Base-by-base conservation (phyloP, 2,113 vertebrate species). In the Elanoides forficatus region DNA sequence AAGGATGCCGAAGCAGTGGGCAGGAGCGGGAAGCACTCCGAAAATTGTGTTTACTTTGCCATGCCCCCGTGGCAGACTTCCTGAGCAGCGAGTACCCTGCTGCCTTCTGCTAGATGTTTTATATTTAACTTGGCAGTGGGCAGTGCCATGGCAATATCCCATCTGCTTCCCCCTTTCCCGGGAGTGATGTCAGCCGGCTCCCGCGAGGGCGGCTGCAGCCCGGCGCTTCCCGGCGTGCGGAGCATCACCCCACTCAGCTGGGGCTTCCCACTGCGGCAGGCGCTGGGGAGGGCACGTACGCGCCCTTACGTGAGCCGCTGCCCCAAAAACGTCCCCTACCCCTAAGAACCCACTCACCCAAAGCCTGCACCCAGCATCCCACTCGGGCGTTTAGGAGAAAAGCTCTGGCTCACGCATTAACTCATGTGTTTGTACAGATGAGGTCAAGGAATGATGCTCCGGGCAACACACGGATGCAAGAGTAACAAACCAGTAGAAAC, bases 51-150 rank as follows among this genome's bases (percentile, higher is more conserved):
- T 97, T 97, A 93, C 90, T 97, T 95, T 75, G 74, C 95, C 48
- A 3, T 92, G 86, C 78, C 93, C 95, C 91, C 7, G 32, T 92
- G 94, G 91, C 95, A 97, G 94, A 95, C 96, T 96, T 96, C 93
- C 95, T 86, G 90, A 97, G 93, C 92, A 76, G 95, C 7, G 27
- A 97, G 94, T 90, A 90, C 94, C 95, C 95, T 55, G 2, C 86
- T 95, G 92, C 96, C 95, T 97, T 96, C 96, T 96, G 96, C 89
- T 95, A 36, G 58, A 74, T 93, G 93, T 42, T 95, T 96, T 96
- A 96, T 96, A 97, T 97, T 97, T 97, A 96, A 96, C 96, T 95
- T 94, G 90, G 82, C 95, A 82, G 96, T 95, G 89, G 96, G 96
- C 97, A 96, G 94, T 73, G 93, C 87, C 94, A 87, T 63, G 75